Evolutionary conservation across 2,888 invertebrate species (phyloP), one percentile per base, ranked within the genome.

Genomic region (Aleiodes alternator): DNA sequence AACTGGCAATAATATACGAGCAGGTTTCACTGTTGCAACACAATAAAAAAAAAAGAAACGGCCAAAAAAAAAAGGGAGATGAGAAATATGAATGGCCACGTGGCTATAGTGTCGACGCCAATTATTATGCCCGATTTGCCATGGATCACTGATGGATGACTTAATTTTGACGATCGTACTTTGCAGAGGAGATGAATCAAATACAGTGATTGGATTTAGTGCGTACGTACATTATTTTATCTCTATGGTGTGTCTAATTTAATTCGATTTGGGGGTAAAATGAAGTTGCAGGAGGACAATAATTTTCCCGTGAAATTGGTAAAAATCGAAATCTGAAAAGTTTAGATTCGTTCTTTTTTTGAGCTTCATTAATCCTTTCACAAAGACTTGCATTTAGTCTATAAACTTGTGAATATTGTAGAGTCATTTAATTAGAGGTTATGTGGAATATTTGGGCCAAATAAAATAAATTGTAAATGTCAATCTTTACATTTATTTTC

Each of bases 21-120:
- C 89, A 89, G 89, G 89, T 89, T 86, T 88, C 85, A 89, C 84
- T 89, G 84, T 88, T 81, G 72, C 70, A 38, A 55, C 70, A 68
- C 43, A 11, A 43, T 5, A 9, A 43, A 43, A 43, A 43, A 43
- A 2, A 23, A 23, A n/a, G n/a, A 23, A 23, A 23, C 23, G 23
- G 23, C 23, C n/a, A n/a, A 23, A 23, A 43, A 43, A 74, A 57
- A 57, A 34, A 69, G 61, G 69, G 72, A 57, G 38, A 61, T 77
- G 73, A 38, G 34, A 48, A 48, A 73, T 64, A 66, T 72, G 68
- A 51, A 50, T 51, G 51, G 78, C 8, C 80, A 80, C 80, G 80
- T 80, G 80, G 56, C 78, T 64, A 29, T 66, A 68, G 77, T 77
- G 77, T 76, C 72, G 74, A 69, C 76, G 78, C 76, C 80, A 80